Evolutionary conservation across 2,797 vertebrate species (phyloP).

Genomic region (Lagocephalus sceleratus): DNA sequence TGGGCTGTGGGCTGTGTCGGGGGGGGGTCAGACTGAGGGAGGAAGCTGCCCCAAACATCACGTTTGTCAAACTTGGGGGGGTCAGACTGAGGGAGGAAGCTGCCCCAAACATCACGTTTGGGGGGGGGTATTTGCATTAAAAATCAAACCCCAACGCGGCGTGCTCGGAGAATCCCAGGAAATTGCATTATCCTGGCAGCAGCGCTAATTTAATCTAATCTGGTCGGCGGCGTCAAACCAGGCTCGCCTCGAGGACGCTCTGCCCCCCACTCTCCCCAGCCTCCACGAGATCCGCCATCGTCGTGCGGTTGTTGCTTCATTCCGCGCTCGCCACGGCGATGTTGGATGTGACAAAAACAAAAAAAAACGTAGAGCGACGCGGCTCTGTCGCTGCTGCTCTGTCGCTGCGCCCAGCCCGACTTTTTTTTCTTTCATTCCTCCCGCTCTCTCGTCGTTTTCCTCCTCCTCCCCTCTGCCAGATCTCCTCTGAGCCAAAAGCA

Average conservation of each 20-base stretch:
- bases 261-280: constrained; percentile 27
- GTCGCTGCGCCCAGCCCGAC: constrained; percentile 34
- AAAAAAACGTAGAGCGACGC: constrained; percentile 76
- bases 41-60: constrained; percentile 4
- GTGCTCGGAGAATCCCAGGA: constrained; percentile 23
- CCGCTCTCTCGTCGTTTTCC: neutral
- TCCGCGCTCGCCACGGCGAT: constrained; percentile 50
- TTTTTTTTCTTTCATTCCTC: constrained; percentile 31
- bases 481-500: constrained; percentile 64
- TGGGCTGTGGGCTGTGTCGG: constrained; percentile 26
- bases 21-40: constrained; percentile 12
- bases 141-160: constrained; percentile 7
- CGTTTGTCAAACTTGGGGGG: constrained; percentile 7
- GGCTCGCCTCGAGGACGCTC: constrained; percentile 33
- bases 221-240: constrained; percentile 33
- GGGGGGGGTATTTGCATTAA: constrained; percentile 6
- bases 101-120: constrained; percentile 2
- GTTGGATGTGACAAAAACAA: constrained; percentile 63
- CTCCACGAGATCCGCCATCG: constrained; percentile 68
- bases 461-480: constrained; percentile 3
- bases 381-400: constrained; percentile 57
- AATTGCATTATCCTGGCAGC: constrained; percentile 48
- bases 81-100: constrained; percentile 5
- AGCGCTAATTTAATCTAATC: constrained; percentile 36
- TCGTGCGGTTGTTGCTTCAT: constrained; percentile 62